Evolutionary conservation across 2,888 invertebrate genomes (phyloP).

Genomic region (Cryptosula pallasiana): DNA sequence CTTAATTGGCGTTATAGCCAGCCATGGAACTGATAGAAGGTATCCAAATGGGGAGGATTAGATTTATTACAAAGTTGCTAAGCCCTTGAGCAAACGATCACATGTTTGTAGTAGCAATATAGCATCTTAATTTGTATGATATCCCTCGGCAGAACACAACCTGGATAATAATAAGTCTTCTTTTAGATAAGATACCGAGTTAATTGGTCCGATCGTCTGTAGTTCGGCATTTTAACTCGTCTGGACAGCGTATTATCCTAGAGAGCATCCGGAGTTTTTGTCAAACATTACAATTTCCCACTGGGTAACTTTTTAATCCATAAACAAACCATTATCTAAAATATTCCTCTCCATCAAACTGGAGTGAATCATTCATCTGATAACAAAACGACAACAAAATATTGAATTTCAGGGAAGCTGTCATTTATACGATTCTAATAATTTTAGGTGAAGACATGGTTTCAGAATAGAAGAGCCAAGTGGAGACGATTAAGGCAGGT

Average conservation of each 20-base stretch:
- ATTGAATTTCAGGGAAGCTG: too few relatives aligned
- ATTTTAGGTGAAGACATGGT: constrained; percentile 53
- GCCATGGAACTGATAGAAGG: constrained; percentile 7
- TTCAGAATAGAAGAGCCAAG: constrained; percentile 54
- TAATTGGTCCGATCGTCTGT: constrained; percentile 9
- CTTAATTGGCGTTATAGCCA: background rate
- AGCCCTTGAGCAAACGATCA: constrained; percentile 5
- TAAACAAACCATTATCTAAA: too few relatives aligned
- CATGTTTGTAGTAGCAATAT: constrained; percentile 22
- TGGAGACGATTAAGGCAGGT: constrained; percentile 63
- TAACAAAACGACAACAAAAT: too few relatives aligned
- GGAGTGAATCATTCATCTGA: too few relatives aligned
- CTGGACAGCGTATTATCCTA: too few relatives aligned
- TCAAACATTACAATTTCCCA: too few relatives aligned
- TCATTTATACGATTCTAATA: too few relatives aligned
- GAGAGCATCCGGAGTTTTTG: too few relatives aligned
- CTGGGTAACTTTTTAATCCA: too few relatives aligned
- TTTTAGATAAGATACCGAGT: constrained; percentile 4
- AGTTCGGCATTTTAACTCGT: too few relatives aligned
- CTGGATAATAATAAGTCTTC: background rate
- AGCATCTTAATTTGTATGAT: background rate
- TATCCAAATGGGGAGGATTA: constrained; percentile 19
- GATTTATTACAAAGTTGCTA: constrained; percentile 12
- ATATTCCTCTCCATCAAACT: too few relatives aligned
- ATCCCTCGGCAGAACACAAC: background rate